Evolutionary conservation across 1,140 invertebrate genomes (phyloP), one percentile per base, ranked within the genome.

Genomic region (Neomicropteryx cornuta): DNA sequence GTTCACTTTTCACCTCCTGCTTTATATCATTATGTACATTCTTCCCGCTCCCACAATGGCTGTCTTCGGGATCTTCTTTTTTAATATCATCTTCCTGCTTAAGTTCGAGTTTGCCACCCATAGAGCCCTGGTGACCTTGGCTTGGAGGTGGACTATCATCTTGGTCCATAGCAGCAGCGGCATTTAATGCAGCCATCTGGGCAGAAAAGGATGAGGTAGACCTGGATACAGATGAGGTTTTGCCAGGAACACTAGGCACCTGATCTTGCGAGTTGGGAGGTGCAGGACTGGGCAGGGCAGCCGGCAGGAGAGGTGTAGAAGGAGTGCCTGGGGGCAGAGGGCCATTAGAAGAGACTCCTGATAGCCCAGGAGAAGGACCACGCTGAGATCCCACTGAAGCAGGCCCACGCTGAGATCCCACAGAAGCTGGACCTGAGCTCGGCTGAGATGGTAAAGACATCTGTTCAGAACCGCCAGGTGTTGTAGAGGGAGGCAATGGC

Each of bases 11-110:
- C 3, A 81, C 70, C 48, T 87, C 82, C 17, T 66, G 67, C 57
- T 85, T 85, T n/a, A 82, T 73, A 40, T 73, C 79, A 44, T 71
- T 76, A 39, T 79, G 78, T 0, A 75, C 72, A 43, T 70, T 78
- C 75, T n/a, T 72, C 72, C 18, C 63, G 33, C 56, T 62, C 35
- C 58, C 66, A 31, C 58, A 60, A 18, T 65, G 67, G 17, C 62
- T 65, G 4, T 77, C 75, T 4, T 77, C 74, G 14, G 63, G 57
- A 42, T 75, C 72, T 43, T 81, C 77, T 62, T 77, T 76, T 42
- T 79, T 79, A 10, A 76, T 74, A 36, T 70, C 64, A 41, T 80
- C 75, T 47, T 84, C 79, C 18, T 69, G 67, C 41, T 83, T 79
- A 0, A 77, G 71, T 56, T 80, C 81, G 5, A 80, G 56, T 50